Evolutionary conservation across 2,797 vertebrate genomes (phyloP).

Genomic region (Eidolon dupreanum): DNA sequence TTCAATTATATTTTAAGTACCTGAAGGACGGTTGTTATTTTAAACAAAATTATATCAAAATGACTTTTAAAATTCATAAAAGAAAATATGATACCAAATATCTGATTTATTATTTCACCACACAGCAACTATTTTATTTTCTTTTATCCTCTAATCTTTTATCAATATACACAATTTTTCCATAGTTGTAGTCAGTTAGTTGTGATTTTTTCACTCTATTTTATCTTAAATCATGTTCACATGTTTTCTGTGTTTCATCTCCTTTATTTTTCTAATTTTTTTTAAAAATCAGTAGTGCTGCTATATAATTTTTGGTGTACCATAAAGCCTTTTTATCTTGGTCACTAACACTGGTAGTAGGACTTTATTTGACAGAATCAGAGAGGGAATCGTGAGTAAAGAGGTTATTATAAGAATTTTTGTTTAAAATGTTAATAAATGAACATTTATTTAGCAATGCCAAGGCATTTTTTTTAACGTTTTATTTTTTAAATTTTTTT

Average conservation of each 20-base stretch:
- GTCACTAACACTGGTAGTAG: not conserved
- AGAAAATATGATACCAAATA: not conserved
- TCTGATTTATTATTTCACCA: not conserved
- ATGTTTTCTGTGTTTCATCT: not conserved
- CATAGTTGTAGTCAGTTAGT: not conserved
- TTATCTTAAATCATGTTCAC: not conserved
- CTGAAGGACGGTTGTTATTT: not conserved
- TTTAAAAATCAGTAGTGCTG: too few species aligned
- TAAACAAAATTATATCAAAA: slow-evolving; percentile 17
- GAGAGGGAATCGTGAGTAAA: not conserved
- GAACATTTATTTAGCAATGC: not conserved
- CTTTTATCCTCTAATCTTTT: not conserved
- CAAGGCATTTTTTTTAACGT: not conserved
- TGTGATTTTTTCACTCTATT: not conserved
- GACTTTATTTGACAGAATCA: not conserved
- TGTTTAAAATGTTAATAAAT: not conserved
- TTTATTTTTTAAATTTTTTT: too few species aligned
- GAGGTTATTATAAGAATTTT: not conserved
- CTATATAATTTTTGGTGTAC: not conserved
- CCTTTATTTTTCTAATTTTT: not conserved
- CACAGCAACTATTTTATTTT: not conserved
- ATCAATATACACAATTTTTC: not conserved
- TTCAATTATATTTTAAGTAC: not conserved
- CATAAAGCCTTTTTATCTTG: not conserved
- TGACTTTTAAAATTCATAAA: not conserved